Evolutionary conservation across 1,140 invertebrate species (phyloP).

Genomic region (Cecropterus lyciades): DNA sequence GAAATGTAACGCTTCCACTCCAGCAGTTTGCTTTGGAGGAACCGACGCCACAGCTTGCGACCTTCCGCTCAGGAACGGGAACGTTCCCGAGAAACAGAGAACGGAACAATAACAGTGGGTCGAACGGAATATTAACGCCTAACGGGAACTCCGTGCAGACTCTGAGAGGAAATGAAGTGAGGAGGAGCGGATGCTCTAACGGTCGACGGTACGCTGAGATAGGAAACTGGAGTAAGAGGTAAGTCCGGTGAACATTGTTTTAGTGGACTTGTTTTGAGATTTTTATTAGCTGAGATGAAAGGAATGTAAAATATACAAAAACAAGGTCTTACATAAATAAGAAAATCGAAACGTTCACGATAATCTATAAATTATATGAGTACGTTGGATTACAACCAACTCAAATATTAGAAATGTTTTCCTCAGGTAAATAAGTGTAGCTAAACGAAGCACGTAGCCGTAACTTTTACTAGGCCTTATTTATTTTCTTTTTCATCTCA

Average conservation of each 20-base stretch:
- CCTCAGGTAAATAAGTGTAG: conserved; percentile 64
- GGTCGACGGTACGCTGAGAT: conserved; percentile 83
- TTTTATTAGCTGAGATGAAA: neutral
- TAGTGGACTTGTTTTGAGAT: conserved; percentile 11
- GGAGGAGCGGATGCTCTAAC: conserved; percentile 78
- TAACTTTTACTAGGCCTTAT: conserved; percentile 72
- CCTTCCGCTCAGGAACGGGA: conserved; percentile 79
- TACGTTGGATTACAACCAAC: conserved; percentile 10
- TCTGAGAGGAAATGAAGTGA: conserved; percentile 81
- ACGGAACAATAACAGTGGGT: conserved; percentile 73
- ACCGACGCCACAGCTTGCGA: conserved; percentile 71
- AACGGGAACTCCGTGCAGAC: conserved; percentile 81
- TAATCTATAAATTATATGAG: conserved; percentile 2
- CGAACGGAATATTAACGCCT: conserved; percentile 81
- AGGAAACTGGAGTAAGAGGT: conserved; percentile 84
- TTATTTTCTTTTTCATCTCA: conserved; percentile 81
- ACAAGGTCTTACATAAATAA: neutral
- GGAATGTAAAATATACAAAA: neutral
- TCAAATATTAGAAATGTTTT: conserved; percentile 47
- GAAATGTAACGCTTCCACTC: conserved; percentile 80
- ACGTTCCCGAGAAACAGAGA: conserved; percentile 79
- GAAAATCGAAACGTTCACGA: neutral
- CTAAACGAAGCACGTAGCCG: conserved; percentile 56
- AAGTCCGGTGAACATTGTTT: conserved; percentile 46
- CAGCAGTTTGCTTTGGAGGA: conserved; percentile 73